Evolutionary conservation across 92 coral and sea anemone species (phyloP), one percentile per base, ranked within the genome.

Genomic region (Porites rus): DNA sequence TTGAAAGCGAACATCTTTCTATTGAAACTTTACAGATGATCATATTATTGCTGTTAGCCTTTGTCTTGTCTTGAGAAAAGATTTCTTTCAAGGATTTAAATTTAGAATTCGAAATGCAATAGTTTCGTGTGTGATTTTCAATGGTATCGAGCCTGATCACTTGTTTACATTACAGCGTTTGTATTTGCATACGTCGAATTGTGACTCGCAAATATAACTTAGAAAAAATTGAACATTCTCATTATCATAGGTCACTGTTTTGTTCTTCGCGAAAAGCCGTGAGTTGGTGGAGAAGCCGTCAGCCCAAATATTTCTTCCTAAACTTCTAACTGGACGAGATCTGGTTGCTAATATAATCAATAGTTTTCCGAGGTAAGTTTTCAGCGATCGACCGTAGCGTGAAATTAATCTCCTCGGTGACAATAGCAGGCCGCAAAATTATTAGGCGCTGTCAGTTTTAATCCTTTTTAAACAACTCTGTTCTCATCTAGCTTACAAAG

Each of bases 211-310:
- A 11, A 52, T 16, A 38, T 38, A 71, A 56, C 58, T n/a, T n/a
- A 1, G 60, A 60, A 54, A n/a, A 10, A 25, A n/a, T 53, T 38
- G 14, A 24, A 54, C 54, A 43, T 70, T 82, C 43, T 65, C 73
- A 78, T 69, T 38, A 16, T 20, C 25, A 56, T 76, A 97, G 99
- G 98, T 97, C 72, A 92, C 89, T 51, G 75, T 97, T 51, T 84
- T 97, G 83, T 91, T 97, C 88, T 97, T 97, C 67, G 99, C 99
- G 19, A 95, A 97, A 84, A 94, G 98, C 90, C 95, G 98, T 56
- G 99, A 97, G 85, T 80, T 97, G 76, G 92, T 94, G 60, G 98
- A 93, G 62, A 77, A 82, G 70, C 81, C 87, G 64, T 74, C 93
- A n/a, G 92, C 88, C 62, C 91, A 92, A 71, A 81, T 91, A 14